Evolutionary conservation across 2,797 vertebrate genomes (phyloP).

Genomic region (Mus spretus): DNA sequence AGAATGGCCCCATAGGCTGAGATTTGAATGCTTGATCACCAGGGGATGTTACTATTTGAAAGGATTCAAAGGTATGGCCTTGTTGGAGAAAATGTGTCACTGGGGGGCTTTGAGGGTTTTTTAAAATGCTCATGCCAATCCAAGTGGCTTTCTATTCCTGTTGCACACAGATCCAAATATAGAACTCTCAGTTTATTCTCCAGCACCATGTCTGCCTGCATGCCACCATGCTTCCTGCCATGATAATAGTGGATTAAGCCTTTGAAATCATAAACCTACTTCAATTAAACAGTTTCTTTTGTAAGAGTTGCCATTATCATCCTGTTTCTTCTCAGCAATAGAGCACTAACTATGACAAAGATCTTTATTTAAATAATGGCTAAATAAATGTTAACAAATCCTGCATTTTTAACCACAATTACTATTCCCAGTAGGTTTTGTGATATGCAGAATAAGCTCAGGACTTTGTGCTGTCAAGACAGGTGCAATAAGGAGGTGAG

Average conservation of each 20-base stretch:
- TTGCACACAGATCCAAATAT: not conserved
- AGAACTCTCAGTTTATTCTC: not conserved
- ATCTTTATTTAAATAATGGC: constrained; percentile 15
- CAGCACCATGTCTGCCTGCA: not conserved
- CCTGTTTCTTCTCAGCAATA: not conserved
- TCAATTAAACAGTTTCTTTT: not conserved
- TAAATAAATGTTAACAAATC: not conserved
- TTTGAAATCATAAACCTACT: not conserved
- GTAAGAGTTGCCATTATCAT: not conserved
- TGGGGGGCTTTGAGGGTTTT: not conserved
- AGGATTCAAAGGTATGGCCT: not conserved
- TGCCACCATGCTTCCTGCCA: not conserved
- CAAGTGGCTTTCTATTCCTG: not conserved
- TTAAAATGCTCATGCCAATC: not conserved
- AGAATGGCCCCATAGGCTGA: not conserved
- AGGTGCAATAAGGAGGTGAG: not conserved
- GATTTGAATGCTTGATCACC: not conserved
- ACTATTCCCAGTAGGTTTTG: not conserved
- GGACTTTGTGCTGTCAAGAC: not conserved
- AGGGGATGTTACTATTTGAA: not conserved
- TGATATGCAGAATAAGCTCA: not conserved
- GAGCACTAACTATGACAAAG: not conserved
- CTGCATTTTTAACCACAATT: not conserved
- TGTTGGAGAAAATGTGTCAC: not conserved
- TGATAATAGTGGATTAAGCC: not conserved